Base-by-base conservation (phyloP, 1,140 invertebrate species). In the Platorchestia sp. region DNA sequence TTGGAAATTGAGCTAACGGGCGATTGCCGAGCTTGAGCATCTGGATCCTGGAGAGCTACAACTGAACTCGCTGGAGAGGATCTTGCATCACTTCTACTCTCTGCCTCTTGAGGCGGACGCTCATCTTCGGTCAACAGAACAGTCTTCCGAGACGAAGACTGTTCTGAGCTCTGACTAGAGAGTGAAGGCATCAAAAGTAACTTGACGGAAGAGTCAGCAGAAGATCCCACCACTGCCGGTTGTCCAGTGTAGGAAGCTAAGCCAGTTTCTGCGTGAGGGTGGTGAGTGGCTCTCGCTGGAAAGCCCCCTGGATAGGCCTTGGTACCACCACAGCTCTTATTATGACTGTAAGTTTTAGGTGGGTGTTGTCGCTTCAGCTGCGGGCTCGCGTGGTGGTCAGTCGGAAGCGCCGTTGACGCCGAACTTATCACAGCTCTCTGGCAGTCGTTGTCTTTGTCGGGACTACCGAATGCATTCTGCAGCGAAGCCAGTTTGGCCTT, bases 341-440 rank as follows among this genome's bases (percentile, higher is more conserved):
- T 45, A 14, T 47, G 91, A 47, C 91, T n/a, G 91, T 93, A 93
- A 45, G 45, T 93, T 47, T 93, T 93, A 10, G 91, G 91, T n/a
- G 41, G 91, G 47, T 44, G 41, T 47, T 93, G 91, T 0, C 91
- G 91, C 43, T 93, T 93, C 10, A 93, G 91, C 45, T 93, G 91
- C 36, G 91, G 91, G 10, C 43, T 44, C 0, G 41, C 10, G 10
- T 14, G 41, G 41, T 42, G n/a, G 14, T 89, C 87, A 89, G 87
- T 14, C 36, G 43, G 42, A 89, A 89, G 41, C 41, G 22, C 0
- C n/a, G 27, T 42, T 42, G 87, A 5, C 87, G 42, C n/a, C 42
- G 87, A 41, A 89, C 41, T 44, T 0, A 43, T 43, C 27, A 41
- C 27, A 42, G 5, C 14, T 89, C 87, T 89, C 27, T 89, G n/a